Percentiles rank a stretch among this genome's conserved stretches.
phyloP scores from a whole-genome alignment of 2,113 vertebrate genomes.

The Brachypodius melanocephalos region DNA sequence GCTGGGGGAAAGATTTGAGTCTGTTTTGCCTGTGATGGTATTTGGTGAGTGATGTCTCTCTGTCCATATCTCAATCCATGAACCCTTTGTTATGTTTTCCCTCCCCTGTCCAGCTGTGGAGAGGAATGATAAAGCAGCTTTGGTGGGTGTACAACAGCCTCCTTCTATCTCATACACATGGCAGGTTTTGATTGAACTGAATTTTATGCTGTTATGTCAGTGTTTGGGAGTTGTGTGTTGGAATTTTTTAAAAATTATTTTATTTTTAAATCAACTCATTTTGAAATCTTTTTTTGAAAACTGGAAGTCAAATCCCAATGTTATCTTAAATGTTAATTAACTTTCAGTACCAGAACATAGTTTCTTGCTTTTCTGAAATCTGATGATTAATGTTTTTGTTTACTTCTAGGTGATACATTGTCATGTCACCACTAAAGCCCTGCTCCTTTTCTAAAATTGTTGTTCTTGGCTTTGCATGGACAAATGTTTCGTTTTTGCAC shows the following conservation, averaged over 20 bases:
- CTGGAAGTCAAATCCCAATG: background rate
- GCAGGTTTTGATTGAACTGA: background rate
- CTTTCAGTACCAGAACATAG: background rate
- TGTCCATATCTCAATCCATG: background rate
- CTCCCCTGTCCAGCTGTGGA: background rate
- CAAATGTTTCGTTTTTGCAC: background rate
- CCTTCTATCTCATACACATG: background rate
- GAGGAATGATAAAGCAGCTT: background rate
- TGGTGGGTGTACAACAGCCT: background rate
- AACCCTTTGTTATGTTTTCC: background rate
- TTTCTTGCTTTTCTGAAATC: slow-evolving; percentile 19
- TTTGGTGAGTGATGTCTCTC: background rate
- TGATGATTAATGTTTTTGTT: slow-evolving; percentile 40
- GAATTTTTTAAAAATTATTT: background rate
- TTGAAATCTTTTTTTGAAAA: background rate
- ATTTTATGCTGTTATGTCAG: background rate
- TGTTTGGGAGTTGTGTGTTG: background rate
- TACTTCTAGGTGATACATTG: background rate
- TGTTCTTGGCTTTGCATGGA: background rate
- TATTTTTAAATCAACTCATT: background rate
- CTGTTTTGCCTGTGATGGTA: background rate
- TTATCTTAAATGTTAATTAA: background rate
- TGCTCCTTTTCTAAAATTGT: background rate
- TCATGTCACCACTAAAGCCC: background rate
- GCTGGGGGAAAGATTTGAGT: fast-evolving